Evolutionary conservation across 1,140 invertebrate species (phyloP).

Genomic region (Zophobas atratus): DNA sequence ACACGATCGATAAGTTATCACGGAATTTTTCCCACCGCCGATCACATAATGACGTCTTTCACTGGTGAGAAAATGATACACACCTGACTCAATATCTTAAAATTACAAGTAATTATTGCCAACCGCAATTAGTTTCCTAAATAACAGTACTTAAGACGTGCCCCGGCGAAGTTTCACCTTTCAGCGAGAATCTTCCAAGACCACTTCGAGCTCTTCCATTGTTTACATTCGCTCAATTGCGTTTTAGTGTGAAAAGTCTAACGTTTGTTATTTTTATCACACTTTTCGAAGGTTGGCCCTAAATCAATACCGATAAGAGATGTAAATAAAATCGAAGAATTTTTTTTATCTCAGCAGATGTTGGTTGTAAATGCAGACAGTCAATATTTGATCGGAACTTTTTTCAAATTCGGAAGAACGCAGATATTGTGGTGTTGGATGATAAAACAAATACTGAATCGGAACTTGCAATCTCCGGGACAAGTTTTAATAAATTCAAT

Average conservation of each 20-base stretch:
- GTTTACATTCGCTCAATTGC: not conserved
- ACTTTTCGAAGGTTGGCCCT: slow-evolving; percentile 1
- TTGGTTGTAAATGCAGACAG: not conserved
- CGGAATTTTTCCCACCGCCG: not conserved
- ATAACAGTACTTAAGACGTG: too few relatives aligned
- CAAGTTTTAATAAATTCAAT: not conserved
- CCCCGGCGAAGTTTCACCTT: not conserved
- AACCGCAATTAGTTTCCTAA: too few relatives aligned
- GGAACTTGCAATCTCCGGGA: not conserved
- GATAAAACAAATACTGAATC: not conserved
- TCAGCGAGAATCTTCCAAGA: not conserved
- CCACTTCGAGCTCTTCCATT: not conserved
- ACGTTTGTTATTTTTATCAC: not conserved
- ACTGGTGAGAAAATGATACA: slow-evolving; percentile 10
- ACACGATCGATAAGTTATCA: slow-evolving; percentile 29
- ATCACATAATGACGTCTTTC: slow-evolving; percentile 9
- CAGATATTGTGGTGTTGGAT: not conserved
- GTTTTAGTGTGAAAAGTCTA: slow-evolving; percentile 9
- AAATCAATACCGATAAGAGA: slow-evolving; percentile 22
- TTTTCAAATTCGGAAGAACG: not conserved
- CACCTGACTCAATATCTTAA: too few relatives aligned
- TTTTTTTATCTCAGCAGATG: slow-evolving; percentile 11
- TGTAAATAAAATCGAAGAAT: not conserved
- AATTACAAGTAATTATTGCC: too few relatives aligned
- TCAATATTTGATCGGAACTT: slow-evolving; percentile 20